Percentiles rank a stretch among this genome's conserved stretches.
Evolutionary conservation across 2,888 invertebrate genomes (phyloP).

Genomic region (Drosophila histrio): DNA sequence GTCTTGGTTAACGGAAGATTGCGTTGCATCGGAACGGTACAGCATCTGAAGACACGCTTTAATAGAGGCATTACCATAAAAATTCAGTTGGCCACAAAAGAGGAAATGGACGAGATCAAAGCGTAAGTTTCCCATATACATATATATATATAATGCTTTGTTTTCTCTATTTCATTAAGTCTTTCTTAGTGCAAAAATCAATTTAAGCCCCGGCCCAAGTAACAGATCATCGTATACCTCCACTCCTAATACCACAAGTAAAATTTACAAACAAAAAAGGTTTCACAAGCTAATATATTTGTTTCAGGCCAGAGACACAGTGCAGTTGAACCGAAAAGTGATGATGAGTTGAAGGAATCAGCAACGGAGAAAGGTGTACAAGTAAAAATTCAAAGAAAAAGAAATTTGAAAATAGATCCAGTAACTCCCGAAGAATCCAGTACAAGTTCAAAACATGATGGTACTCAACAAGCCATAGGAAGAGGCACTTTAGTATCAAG

Average conservation of each 20-base stretch:
- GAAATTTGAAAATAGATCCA: neutral
- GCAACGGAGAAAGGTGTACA: conserved; percentile 5
- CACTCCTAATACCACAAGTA: neutral
- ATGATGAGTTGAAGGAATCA: neutral
- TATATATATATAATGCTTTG: neutral
- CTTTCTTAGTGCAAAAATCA: neutral
- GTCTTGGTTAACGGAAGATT: conserved; percentile 92
- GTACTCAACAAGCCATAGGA: neutral
- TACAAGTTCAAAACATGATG: neutral
- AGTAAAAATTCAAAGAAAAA: neutral
- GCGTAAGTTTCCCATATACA: neutral
- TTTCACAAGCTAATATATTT: no score
- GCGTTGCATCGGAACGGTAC: conserved; percentile 88
- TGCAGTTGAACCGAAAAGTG: no score
- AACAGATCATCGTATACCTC: neutral
- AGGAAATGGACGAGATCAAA: conserved; percentile 1
- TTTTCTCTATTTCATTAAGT: neutral
- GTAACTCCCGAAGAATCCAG: neutral
- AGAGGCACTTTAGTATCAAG: neutral
- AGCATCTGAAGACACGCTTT: conserved; percentile 90
- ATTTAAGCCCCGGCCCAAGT: neutral
- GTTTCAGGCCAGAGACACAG: neutral
- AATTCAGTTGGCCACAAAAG: conserved; percentile 72
- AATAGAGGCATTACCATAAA: conserved; percentile 81
- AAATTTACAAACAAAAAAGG: neutral